Base-by-base conservation (phyloP, 92 coral and sea anemone species). In the Pocillopora grandis region DNA sequence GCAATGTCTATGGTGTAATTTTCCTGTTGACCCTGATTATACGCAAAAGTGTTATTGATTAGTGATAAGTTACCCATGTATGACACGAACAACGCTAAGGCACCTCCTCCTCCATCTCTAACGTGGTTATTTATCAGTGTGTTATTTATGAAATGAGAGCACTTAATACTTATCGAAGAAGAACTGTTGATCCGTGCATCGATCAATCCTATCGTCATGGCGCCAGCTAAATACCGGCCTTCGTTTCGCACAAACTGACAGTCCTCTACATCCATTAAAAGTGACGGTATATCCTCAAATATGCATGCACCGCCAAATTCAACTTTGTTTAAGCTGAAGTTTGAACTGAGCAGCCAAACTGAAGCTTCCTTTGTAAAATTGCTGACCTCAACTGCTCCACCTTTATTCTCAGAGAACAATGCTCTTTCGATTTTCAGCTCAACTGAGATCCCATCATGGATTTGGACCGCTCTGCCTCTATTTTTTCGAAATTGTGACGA, bases 291-390 rank as follows among this genome's bases (percentile, higher is more conserved):
- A 36, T 68, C 21, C 9, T 11, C 7, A 15, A 80, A 21, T 9
- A 76, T 67, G 59, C 65, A 68, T 68, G 85, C 85, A 31, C 69
- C 85, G 13, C 85, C 85, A 57, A 52, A 31, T 2, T 12, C 55
- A 15, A 52, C 84, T 17, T 2, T 36, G 66, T 80, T 80, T n/a
- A 65, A 68, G 10, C 17, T 69, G 64, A 80, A 80, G 56, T 58
- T 69, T 71, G 85, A 69, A 52, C 76, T 69, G 65, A 65, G 56
- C 66, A 80, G 31, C 27, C 36, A 69, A 48, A 80, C 66, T 36
- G 37, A 23, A 17, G 85, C 85, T 37, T 70, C 58, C 65, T 42
- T 57, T 58, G 10, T 80, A 10, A 80, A 69, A 68, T 67, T 76
- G 33, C 36, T 31, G 57, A 80, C 85, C 11, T 16, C 31, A 14